These are phyloP conservation scores for Orthosia gracilis DNA, from an alignment of 2,888 invertebrate genomes.

Conservation along the genomic window DNA sequence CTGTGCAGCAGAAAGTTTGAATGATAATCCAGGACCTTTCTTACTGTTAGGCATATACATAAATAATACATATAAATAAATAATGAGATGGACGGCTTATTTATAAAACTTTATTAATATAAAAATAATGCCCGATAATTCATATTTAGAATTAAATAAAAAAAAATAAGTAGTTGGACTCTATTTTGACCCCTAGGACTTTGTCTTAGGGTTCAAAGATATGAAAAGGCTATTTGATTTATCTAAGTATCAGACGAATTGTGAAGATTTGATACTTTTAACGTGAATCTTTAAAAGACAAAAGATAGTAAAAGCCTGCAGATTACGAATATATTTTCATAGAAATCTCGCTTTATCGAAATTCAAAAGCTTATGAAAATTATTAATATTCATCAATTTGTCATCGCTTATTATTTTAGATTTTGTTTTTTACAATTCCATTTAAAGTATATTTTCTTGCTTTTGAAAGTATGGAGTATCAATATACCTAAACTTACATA, in stretches of 20 bases:
- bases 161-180: conserved; percentile 2
- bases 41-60: too few relatives aligned
- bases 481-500: too few relatives aligned
- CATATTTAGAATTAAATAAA: conserved; percentile 2
- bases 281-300: conserved; percentile 18
- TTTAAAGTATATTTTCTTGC: too few relatives aligned
- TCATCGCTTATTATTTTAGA: too few relatives aligned
- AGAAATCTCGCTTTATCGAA: conserved; percentile 7
- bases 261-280: conserved; percentile 11
- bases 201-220: conserved; percentile 18
- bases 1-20: too few relatives aligned
- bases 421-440: too few relatives aligned
- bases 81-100: conserved; percentile 4
- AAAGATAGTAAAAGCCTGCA: conserved; percentile 18
- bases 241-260: conserved; percentile 24
- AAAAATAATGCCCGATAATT: conserved; percentile 9
- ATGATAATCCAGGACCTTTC: too few relatives aligned
- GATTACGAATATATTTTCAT: conserved; percentile 14
- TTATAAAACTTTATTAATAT: conserved; percentile 22
- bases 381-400: too few relatives aligned
- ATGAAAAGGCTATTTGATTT: conserved; percentile 14
- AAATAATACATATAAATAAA: too few relatives aligned
- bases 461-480: too few relatives aligned
- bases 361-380: too few relatives aligned
- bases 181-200: neutral